Evolutionary conservation across 1,140 invertebrate species (phyloP).

Genomic region (Dendrolimus punctatus): DNA sequence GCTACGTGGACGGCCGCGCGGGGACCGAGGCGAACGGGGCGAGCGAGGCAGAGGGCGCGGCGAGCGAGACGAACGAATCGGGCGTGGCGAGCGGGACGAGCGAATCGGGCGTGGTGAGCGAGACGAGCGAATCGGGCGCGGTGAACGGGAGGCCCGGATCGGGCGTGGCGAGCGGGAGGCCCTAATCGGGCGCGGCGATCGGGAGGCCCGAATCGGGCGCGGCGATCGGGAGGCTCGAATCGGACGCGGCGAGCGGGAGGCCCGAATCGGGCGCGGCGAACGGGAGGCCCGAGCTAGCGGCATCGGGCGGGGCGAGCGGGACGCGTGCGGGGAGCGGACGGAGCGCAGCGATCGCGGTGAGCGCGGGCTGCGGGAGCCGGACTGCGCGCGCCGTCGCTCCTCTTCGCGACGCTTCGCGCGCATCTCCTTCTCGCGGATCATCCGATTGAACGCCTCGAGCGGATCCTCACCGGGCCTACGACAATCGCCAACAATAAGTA

Average conservation of each 20-base stretch:
- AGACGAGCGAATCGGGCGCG: slow-evolving; percentile 24
- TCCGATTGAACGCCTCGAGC: slow-evolving; percentile 72
- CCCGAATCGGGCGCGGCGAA: slow-evolving; percentile 30
- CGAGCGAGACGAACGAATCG: slow-evolving; percentile 12
- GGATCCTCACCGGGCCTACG: slow-evolving; percentile 17
- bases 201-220: slow-evolving; percentile 22
- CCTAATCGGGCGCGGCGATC: slow-evolving; percentile 23
- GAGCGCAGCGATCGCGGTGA: slow-evolving; percentile 31
- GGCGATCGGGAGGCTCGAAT: slow-evolving; percentile 14
- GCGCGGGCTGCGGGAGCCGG: slow-evolving; percentile 43
- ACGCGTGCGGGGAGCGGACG: slow-evolving; percentile 24
- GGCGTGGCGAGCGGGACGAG: slow-evolving; percentile 22
- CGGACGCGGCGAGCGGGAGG: slow-evolving; percentile 19
- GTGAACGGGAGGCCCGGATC: slow-evolving; percentile 15
- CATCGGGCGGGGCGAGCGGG: slow-evolving; percentile 33
- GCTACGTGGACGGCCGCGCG: slow-evolving; percentile 39
- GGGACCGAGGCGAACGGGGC: slow-evolving; percentile 27
- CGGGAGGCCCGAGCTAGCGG: slow-evolving; percentile 27
- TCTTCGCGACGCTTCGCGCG: slow-evolving; percentile 77
- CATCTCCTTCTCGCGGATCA: slow-evolving; percentile 88
- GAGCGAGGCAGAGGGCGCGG: slow-evolving; percentile 23
- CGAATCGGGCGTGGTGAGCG: slow-evolving; percentile 34
- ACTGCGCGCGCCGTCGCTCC: slow-evolving; percentile 70
- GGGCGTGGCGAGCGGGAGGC: slow-evolving; percentile 20
- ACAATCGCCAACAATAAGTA: slow-evolving; percentile 3